phyloP scores from a whole-genome alignment of 2,113 vertebrate genomes.

The Caretta caretta region DNA sequence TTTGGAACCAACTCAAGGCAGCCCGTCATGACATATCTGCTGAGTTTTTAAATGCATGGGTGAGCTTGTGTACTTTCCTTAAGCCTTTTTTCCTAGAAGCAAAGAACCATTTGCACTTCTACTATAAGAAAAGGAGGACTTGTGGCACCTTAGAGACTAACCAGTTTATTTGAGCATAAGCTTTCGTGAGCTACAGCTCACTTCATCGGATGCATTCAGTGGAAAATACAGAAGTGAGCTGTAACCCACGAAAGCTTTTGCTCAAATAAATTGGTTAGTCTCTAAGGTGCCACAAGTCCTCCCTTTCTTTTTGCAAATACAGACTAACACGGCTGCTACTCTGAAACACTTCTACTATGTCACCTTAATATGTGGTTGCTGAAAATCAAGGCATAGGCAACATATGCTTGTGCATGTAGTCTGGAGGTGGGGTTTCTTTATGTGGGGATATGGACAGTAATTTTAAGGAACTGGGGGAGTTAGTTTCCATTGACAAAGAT shows the following conservation, averaged over 20 bases:
- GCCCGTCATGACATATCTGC: constrained; percentile 50
- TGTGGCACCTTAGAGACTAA: too few species aligned
- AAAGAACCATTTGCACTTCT: constrained; percentile 16
- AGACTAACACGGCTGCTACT: too few species aligned
- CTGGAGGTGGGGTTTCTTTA: not conserved
- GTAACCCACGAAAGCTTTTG: too few species aligned
- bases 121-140: not conserved
- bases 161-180: too few species aligned
- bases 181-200: too few species aligned
- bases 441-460: not conserved
- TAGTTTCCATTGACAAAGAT: not conserved
- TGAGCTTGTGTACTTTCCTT: constrained; percentile 25
- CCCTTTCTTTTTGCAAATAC: too few species aligned
- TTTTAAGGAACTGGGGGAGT: not conserved
- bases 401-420: not conserved
- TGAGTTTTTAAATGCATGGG: constrained; percentile 41
- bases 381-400: constrained; percentile 28
- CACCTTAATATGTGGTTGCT: not conserved
- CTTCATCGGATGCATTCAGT: too few species aligned
- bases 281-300: too few species aligned
- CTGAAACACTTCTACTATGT: not conserved
- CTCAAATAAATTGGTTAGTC: too few species aligned
- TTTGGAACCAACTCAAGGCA: constrained; percentile 56
- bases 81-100: constrained; percentile 65
- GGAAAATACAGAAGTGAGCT: too few species aligned